A percentile compares a stretch with the other conserved stretches of the same genome.
Evolutionary conservation across 2,888 invertebrate genomes (phyloP).

Genomic region (Drosophila limbata): DNA sequence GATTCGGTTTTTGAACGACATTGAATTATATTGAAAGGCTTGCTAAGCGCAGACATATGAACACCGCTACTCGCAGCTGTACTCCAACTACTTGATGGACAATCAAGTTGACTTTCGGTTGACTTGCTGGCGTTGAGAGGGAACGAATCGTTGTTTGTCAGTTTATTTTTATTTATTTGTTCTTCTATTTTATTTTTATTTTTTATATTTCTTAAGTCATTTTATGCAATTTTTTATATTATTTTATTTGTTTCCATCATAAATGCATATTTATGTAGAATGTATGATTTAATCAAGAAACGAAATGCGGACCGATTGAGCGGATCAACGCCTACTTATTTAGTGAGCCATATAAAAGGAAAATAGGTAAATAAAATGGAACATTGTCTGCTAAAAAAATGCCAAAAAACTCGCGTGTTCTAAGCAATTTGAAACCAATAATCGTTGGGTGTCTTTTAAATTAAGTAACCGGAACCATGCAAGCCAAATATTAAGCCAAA

Average conservation of each 20-base stretch:
- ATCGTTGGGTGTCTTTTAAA: slow-evolving; percentile 81
- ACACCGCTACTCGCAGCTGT: slow-evolving; percentile 35
- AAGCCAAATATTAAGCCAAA: slow-evolving; percentile 58
- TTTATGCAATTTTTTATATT: background rate
- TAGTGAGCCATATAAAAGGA: slow-evolving; percentile 49
- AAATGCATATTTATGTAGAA: slow-evolving; percentile 4
- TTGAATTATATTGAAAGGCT: slow-evolving; percentile 66
- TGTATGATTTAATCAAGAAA: slow-evolving; percentile 30
- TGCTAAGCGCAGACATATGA: slow-evolving; percentile 63
- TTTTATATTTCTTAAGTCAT: no score
- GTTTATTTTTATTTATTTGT: no score
- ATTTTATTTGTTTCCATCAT: background rate
- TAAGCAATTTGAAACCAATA: slow-evolving; percentile 80
- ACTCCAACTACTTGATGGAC: slow-evolving; percentile 10
- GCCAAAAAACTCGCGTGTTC: slow-evolving; percentile 70
- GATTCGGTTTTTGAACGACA: slow-evolving; percentile 52
- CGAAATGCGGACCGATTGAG: slow-evolving; percentile 49
- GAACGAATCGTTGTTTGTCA: background rate
- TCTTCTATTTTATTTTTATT: no score
- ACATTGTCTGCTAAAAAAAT: slow-evolving; percentile 36
- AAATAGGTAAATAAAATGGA: slow-evolving; percentile 34
- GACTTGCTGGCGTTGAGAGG: background rate
- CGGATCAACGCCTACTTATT: slow-evolving; percentile 78
- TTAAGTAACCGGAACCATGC: slow-evolving; percentile 78
- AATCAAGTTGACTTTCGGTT: slow-evolving; percentile 31